phyloP scores from a whole-genome alignment of 2,113 vertebrate genomes.

The Furnarius figulus region DNA sequence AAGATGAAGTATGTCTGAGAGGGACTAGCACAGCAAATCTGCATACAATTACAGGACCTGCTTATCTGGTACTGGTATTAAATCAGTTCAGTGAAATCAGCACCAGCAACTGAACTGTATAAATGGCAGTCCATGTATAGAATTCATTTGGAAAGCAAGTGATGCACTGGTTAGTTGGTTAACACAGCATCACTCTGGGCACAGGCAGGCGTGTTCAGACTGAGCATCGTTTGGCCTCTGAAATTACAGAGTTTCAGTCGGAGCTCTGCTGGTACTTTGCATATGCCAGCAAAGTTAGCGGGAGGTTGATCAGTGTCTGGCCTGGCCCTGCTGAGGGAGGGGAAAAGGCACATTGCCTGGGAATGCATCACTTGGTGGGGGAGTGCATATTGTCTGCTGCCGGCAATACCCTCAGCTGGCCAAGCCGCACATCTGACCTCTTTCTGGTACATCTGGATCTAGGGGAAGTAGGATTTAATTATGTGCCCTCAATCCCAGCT shows the following conservation, averaged over 20 bases:
- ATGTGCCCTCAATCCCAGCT: neutral
- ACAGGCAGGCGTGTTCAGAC: fast-evolving
- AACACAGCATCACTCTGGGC: neutral
- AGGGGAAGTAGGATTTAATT: neutral
- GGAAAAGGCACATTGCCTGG: neutral
- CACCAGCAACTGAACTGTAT: fast-evolving
- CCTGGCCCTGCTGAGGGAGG: neutral
- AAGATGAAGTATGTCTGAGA: neutral
- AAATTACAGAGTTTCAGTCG: fast-evolving
- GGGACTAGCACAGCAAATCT: neutral
- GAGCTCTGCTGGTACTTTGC: neutral
- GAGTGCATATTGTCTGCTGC: neutral
- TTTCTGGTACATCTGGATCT: neutral
- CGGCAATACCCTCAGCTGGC: neutral
- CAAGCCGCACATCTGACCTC: neutral
- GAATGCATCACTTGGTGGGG: too few species aligned
- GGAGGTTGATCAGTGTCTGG: neutral
- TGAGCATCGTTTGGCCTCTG: neutral
- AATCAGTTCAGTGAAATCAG: neutral
- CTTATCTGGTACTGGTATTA: neutral
- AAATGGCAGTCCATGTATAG: fast-evolving
- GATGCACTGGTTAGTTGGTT: neutral
- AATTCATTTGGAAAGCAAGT: neutral
- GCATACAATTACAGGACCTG: neutral
- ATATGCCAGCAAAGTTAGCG: fast-evolving